These are phyloP conservation scores for Cladopsammia gracilis DNA, from an alignment of 64 coral and sea anemone species.

Conservation along the genomic window DNA sequence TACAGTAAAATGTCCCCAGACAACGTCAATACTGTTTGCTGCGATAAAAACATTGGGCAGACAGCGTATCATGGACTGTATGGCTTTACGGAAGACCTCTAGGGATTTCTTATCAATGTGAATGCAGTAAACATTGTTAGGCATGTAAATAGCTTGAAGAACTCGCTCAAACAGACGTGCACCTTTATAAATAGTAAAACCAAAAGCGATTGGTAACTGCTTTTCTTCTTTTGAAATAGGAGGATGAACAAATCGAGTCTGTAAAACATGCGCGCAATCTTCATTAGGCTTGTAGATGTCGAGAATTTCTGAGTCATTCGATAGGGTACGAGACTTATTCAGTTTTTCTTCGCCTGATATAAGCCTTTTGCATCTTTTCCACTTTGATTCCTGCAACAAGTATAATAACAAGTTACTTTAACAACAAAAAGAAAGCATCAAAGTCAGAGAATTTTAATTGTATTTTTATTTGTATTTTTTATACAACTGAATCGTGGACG, in stretches of 20 bases:
- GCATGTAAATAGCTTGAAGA: conserved; percentile 48
- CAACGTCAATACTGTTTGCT: conserved; percentile 14
- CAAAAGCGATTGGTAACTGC: conserved; percentile 43
- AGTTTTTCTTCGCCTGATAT: conserved; percentile 26
- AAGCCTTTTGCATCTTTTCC: conserved; percentile 23
- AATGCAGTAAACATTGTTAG: conserved; percentile 55
- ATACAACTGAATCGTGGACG: no score
- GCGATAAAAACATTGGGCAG: conserved; percentile 61
- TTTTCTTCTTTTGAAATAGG: not conserved
- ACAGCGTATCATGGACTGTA: conserved; percentile 23
- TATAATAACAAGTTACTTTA: no score
- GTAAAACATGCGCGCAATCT: not conserved
- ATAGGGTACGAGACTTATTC: not conserved
- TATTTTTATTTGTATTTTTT: no score
- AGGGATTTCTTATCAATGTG: conserved; percentile 45
- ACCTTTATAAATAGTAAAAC: conserved; percentile 40
- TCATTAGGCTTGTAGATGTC: not conserved
- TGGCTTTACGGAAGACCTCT: conserved; percentile 4
- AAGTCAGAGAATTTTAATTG: no score
- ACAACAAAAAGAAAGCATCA: no score
- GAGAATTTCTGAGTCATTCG: conserved; percentile 17
- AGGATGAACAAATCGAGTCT: conserved; percentile 17
- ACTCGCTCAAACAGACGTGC: conserved; percentile 28
- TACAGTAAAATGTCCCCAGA: conserved; percentile 50
- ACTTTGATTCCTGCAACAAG: conserved; percentile 6